Evolutionary conservation across 2,113 vertebrate genomes (phyloP).

Genomic region (Toxotes chatareus): DNA sequence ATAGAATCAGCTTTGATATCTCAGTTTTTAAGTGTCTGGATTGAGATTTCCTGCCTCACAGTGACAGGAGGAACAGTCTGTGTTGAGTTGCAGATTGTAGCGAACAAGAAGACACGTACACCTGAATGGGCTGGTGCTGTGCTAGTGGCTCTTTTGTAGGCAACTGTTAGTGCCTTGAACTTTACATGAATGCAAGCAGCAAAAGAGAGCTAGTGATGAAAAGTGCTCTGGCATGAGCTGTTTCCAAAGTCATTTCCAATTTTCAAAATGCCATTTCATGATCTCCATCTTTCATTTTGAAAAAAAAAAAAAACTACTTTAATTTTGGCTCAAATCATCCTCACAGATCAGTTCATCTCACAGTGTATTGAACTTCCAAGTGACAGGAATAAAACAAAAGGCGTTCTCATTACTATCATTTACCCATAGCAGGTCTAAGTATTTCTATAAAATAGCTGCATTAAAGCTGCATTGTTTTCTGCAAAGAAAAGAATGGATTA

Average conservation of each 20-base stretch:
- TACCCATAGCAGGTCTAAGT: not conserved
- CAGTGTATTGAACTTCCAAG: not conserved
- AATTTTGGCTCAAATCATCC: not conserved
- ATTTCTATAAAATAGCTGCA: not conserved
- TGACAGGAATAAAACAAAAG: not conserved
- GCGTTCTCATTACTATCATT: not conserved
- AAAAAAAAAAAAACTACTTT: not conserved
- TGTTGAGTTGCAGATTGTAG: no score
- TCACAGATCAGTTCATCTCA: not conserved
- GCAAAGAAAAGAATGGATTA: not conserved
- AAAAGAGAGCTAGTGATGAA: not conserved
- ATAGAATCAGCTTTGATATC: not conserved
- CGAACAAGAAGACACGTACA: not conserved
- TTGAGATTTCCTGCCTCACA: not conserved
- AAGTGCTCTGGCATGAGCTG: not conserved
- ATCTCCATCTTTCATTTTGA: not conserved
- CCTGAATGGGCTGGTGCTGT: not conserved
- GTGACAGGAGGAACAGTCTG: not conserved
- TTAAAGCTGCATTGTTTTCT: not conserved
- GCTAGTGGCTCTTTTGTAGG: not conserved
- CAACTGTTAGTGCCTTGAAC: not conserved
- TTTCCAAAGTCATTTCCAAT: not conserved
- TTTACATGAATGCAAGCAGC: not conserved
- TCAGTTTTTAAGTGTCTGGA: no score
- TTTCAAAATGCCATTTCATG: not conserved